phyloP scores from a whole-genome alignment of 2,888 invertebrate genomes.

The Brachypalpus laphriformis region DNA sequence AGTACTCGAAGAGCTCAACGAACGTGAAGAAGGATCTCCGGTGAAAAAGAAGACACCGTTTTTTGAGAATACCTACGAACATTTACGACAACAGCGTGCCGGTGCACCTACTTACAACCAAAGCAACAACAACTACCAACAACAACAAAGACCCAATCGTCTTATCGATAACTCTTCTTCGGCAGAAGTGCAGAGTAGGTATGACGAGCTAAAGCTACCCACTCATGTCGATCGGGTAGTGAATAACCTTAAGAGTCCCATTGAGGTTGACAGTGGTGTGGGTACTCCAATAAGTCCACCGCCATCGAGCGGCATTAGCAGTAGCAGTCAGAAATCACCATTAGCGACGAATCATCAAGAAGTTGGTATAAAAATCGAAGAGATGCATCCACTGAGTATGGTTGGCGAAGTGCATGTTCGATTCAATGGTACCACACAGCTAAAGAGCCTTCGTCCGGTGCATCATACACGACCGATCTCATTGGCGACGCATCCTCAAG shows the following conservation, averaged over 20 bases:
- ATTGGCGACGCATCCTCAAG: slow-evolving; percentile 61
- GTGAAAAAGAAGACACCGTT: slow-evolving; percentile 84
- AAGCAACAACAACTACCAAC: slow-evolving; percentile 78
- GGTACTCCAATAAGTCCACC: slow-evolving; percentile 86
- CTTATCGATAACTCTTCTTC: slow-evolving; percentile 76
- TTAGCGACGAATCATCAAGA: slow-evolving; percentile 76
- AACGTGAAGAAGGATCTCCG: slow-evolving; percentile 83
- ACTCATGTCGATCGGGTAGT: slow-evolving; percentile 81
- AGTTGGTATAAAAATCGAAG: slow-evolving; percentile 66
- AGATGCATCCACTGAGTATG: slow-evolving; percentile 89
- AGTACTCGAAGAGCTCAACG: slow-evolving; percentile 83
- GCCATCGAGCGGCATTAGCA: slow-evolving; percentile 78
- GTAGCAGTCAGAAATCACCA: slow-evolving; percentile 76
- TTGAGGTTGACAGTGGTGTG: slow-evolving; percentile 86
- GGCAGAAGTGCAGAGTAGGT: slow-evolving; percentile 77
- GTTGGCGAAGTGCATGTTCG: slow-evolving; percentile 90
- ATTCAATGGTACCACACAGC: slow-evolving; percentile 91
- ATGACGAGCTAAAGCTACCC: slow-evolving; percentile 80
- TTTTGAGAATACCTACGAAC: slow-evolving; percentile 88
- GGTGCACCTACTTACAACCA: slow-evolving; percentile 80
- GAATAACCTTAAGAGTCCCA: slow-evolving; percentile 80
- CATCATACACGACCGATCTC: slow-evolving; percentile 80
- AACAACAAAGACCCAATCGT: slow-evolving; percentile 81
- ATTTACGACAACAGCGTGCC: slow-evolving; percentile 87
- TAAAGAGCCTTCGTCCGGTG: slow-evolving; percentile 88